phyloP scores from a whole-genome alignment of 2,797 vertebrate genomes.

The Scolopax bukidnonensis region DNA sequence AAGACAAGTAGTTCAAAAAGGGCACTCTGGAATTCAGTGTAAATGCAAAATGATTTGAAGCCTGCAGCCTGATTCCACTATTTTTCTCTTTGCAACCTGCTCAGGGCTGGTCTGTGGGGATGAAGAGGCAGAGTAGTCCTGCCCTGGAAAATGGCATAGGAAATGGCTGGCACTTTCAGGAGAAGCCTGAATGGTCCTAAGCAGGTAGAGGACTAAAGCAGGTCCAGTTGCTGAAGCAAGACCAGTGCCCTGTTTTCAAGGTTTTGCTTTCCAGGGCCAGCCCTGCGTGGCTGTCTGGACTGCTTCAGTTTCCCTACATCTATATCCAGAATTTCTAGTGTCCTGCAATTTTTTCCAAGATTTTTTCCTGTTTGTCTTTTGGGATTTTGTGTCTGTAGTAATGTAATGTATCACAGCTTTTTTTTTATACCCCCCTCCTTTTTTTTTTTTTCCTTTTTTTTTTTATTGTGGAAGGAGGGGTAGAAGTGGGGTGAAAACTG shows the following conservation, averaged over 20 bases:
- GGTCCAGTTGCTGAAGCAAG: not conserved
- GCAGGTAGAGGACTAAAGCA: not conserved
- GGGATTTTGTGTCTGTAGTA: conserved; percentile 52
- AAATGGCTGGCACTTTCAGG: not conserved
- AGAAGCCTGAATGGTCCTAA: not conserved
- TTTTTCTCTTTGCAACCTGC: not conserved
- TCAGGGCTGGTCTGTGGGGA: accelerated
- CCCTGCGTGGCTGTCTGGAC: not conserved
- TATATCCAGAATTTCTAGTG: not conserved
- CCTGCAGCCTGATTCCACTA: not conserved
- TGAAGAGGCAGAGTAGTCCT: not conserved
- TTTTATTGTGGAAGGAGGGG: not conserved
- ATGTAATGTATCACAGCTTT: not conserved
- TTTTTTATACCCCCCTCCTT: accelerated
- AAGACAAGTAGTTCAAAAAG: not conserved
- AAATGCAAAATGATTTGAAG: not conserved
- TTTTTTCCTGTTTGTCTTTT: conserved; percentile 25
- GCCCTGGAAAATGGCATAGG: not conserved
- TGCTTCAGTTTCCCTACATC: not conserved
- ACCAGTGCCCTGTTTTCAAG: not conserved
- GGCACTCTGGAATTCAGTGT: not conserved
- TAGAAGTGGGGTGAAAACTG: not conserved
- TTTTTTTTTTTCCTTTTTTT: accelerated
- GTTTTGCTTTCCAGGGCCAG: not conserved
- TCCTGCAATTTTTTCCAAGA: not conserved